Evolutionary conservation across 1,140 invertebrate species (phyloP).

Genomic region (Dendroctonus ponderosae): DNA sequence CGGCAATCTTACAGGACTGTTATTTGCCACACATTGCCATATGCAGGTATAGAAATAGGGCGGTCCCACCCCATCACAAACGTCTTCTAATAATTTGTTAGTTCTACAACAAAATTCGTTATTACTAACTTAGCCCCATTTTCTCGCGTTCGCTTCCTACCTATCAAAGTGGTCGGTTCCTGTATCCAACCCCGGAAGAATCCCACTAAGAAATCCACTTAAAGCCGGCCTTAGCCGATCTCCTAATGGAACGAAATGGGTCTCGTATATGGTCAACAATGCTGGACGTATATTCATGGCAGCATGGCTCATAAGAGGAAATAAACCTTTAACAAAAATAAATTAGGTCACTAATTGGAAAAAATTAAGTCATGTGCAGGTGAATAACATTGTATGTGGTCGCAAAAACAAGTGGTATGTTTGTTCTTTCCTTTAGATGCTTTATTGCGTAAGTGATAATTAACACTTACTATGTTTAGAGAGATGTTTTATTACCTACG

Average conservation of each 20-base stretch:
- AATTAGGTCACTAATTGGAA: too few relatives aligned
- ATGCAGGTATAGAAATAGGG: slow-evolving; percentile 84
- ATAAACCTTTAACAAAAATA: too few relatives aligned
- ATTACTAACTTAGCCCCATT: too few relatives aligned
- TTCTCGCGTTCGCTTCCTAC: too few relatives aligned
- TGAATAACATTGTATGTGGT: too few relatives aligned
- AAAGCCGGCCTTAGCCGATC: slow-evolving; percentile 78
- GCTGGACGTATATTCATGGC: slow-evolving; percentile 87
- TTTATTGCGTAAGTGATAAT: too few relatives aligned
- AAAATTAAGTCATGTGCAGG: too few relatives aligned
- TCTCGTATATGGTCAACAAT: slow-evolving; percentile 86
- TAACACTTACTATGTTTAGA: too few relatives aligned
- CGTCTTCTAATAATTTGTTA: slow-evolving; percentile 73
- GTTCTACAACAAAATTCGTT: too few relatives aligned
- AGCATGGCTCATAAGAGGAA: slow-evolving; percentile 85
- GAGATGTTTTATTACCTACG: too few relatives aligned
- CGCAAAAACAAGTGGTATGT: too few relatives aligned
- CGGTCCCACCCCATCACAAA: slow-evolving; percentile 76
- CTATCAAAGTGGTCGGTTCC: slow-evolving; percentile 87
- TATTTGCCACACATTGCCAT: slow-evolving; percentile 84
- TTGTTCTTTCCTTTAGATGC: too few relatives aligned
- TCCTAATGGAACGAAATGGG: slow-evolving; percentile 84
- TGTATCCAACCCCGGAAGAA: slow-evolving; percentile 85
- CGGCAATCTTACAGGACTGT: slow-evolving; percentile 79
- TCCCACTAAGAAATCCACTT: slow-evolving; percentile 82